A percentile compares a stretch with the other conserved stretches of the same genome.
Conservation (phyloP, 2,888 invertebrate genomes). For the Brachyptera putata region DNA sequence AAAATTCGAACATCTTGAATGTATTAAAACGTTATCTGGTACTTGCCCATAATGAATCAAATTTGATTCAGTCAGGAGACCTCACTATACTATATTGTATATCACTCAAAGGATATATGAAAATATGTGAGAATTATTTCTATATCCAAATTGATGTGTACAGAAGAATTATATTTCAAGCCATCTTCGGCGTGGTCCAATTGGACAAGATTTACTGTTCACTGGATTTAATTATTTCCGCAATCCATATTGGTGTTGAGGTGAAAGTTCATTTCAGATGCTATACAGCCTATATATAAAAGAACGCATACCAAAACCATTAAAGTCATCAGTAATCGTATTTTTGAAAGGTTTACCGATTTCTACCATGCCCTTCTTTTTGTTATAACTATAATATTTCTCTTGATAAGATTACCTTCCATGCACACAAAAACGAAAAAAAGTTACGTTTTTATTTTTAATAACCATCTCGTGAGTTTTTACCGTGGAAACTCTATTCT, state of each 20-base stretch:
- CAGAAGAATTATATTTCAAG: not conserved
- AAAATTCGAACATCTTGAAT: too few species aligned
- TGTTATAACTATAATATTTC: too few species aligned
- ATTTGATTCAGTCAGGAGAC: not conserved
- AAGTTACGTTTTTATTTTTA: not conserved
- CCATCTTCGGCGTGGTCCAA: not conserved
- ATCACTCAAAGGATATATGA: too few species aligned
- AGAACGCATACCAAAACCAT: too few species aligned
- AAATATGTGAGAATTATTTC: not conserved
- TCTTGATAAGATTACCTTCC: too few species aligned
- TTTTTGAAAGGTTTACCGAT: too few species aligned
- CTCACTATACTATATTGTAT: too few species aligned
- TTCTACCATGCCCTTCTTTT: too few species aligned
- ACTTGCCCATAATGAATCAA: too few species aligned
- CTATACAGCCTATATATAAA: too few species aligned
- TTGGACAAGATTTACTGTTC: constrained; percentile 7
- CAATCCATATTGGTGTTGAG: not conserved
- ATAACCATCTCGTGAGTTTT: not conserved
- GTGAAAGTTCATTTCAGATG: not conserved
- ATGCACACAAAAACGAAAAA: constrained; percentile 2
- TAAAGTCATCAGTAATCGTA: too few species aligned
- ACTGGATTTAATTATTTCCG: not conserved
- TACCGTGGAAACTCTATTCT: constrained; percentile 1
- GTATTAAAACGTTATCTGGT: too few species aligned
- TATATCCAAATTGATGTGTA: not conserved